Conservation (phyloP, 2,888 invertebrate species). For the Chymomyza fuscimana region DNA sequence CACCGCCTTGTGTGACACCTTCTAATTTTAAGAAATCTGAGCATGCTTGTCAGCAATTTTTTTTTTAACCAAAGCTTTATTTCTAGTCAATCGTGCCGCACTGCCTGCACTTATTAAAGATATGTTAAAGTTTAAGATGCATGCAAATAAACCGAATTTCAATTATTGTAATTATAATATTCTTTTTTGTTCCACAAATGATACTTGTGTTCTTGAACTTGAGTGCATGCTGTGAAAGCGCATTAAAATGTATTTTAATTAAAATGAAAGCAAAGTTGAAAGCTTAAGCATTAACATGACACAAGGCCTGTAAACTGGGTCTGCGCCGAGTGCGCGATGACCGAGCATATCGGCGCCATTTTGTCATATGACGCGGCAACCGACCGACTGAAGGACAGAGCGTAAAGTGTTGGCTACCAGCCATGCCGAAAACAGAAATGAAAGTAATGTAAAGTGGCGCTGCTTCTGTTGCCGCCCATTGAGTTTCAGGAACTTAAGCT, state of each 20-base stretch:
- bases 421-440: slow-evolving; percentile 2
- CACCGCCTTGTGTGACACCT: too few species aligned
- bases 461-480: slow-evolving; percentile 4
- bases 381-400: neutral
- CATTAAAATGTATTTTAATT: slow-evolving; percentile 71
- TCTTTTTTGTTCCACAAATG: neutral
- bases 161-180: neutral
- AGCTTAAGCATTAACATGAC: slow-evolving; percentile 49
- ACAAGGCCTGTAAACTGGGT: slow-evolving; percentile 17
- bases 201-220: slow-evolving; percentile 11
- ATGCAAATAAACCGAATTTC: neutral
- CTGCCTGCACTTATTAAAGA: too few species aligned
- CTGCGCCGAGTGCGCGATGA: neutral
- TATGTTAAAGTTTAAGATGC: neutral
- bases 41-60: too few species aligned
- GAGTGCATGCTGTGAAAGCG: slow-evolving; percentile 33
- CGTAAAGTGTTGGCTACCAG: neutral
- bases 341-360: neutral
- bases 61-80: too few species aligned
- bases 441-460: slow-evolving; percentile 2
- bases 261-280: slow-evolving; percentile 69
- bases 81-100: too few species aligned
- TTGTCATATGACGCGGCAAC: neutral
- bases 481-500: slow-evolving; percentile 53
- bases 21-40: too few species aligned